Evolutionary conservation across 2,888 invertebrate genomes (phyloP).

Genomic region (Xanthia togata): DNA sequence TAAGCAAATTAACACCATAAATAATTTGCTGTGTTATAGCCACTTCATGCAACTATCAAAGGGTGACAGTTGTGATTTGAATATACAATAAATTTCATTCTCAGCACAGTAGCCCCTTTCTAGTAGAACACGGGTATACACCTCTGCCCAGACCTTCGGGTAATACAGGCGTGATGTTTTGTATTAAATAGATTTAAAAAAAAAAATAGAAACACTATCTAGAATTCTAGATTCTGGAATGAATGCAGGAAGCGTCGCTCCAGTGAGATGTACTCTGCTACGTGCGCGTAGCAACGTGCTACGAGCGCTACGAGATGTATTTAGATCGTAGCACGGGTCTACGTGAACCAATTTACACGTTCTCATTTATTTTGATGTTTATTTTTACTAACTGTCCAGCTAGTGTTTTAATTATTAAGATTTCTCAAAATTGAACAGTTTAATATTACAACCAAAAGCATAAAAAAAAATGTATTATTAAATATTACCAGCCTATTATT

Average conservation of each 20-base stretch:
- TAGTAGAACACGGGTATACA: neutral
- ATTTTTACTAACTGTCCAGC: neutral
- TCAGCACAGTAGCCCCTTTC: too few relatives aligned
- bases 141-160: neutral
- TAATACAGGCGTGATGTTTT: neutral
- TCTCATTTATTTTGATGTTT: neutral
- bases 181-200: neutral
- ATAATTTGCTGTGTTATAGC: too few relatives aligned
- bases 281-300: conserved; percentile 32
- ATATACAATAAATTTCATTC: too few relatives aligned
- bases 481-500: too few relatives aligned
- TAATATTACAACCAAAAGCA: too few relatives aligned
- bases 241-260: conserved; percentile 16
- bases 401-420: neutral
- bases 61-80: too few relatives aligned
- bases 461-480: too few relatives aligned
- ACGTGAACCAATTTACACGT: conserved; percentile 26
- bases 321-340: conserved; percentile 42
- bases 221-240: conserved; percentile 5
- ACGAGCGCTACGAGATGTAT: conserved; percentile 44
- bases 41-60: too few relatives aligned
- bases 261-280: conserved; percentile 19
- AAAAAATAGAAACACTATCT: conserved; percentile 1
- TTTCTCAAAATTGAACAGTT: neutral
- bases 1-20: too few relatives aligned